Evolutionary conservation across 2,113 vertebrate species (phyloP), one percentile per base, ranked within the genome.

Genomic region (Psettodes erumei): DNA sequence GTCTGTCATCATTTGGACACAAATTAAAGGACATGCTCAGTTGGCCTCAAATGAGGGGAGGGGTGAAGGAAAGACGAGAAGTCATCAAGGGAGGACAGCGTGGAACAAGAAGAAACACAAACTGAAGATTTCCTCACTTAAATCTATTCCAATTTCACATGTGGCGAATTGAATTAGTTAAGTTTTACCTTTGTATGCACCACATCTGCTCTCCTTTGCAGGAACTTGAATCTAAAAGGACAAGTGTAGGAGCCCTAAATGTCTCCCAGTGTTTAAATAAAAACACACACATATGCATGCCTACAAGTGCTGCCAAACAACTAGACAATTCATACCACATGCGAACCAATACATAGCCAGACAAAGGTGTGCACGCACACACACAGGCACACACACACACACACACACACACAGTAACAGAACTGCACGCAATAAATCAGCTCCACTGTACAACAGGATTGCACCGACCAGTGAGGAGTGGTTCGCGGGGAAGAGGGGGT

Each of bases 291-390:
- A n/a, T n/a, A n/a, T n/a, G n/a, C 38, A 42, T 64, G 72, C 51
- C 58, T 75, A 47, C 54, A 60, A 71, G 60, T 74, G 75, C 72
- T 71, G 85, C 83, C 81, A 90, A 75, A 77, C 66, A 83, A 35
- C 40, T 53, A 48, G 73, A 72, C 80, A 79, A 89, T 85, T 79
- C 50, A 83, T 88, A 84, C 74, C 87, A 88, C 68, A 91, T 88
- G 88, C 82, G 50, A 75, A 48, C 68, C 51, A 56, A 75, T 47
- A 67, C 40, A 53, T 61, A 78, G 18, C 59, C 38, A 60, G 23
- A 79, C 60, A 40, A 37, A 60, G n/a, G n/a, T n/a, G n/a, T n/a
- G n/a, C 12, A 8, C 12, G 18, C 47, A 18, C 11, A 18, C 50
- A 61, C 23, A 55, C 43, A 23, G 40, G 19, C 28, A n/a, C 3